Evolutionary conservation across 2,797 vertebrate species (phyloP), one percentile per base, ranked within the genome.

Genomic region (Astyanax mexicanus): DNA sequence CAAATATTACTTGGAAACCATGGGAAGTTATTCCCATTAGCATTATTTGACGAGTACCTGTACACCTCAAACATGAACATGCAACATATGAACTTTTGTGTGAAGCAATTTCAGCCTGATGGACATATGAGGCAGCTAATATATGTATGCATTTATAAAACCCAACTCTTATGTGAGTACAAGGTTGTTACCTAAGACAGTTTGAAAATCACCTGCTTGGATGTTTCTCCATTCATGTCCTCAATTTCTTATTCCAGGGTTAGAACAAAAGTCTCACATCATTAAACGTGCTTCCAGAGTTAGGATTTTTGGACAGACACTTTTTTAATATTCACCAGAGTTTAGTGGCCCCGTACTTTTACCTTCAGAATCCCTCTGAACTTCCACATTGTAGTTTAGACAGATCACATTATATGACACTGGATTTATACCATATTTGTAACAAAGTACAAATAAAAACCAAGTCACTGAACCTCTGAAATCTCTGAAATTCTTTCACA

Each of bases 381-480:
- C 10, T 21, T 35, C 4, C 27, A 49, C 64, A 35, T 13, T 67
- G 35, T 0, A 67, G 44, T 49, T 65, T 9, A 45, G 40, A 65
- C 23, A 15, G 17, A 45, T 29, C 23, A 17, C 21, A 1, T 60
- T 61, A 23, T 23, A 42, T 12, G 27, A 21, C 23, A 32, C 29
- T 32, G 29, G 29, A 65, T 65, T 25, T 25, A 65, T 21, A 6
- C 64, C 64, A 13, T 67, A 32, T 35, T 67, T 45, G 9, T 17
- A 19, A 44, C 23, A 27, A 27, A 15, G 44, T 45, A 64, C 38
- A 8, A 23, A 65, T 45, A 27, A 2, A 17, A 64, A 65, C 40
- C 62, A 44, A 65, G n/a, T 25, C 38, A 27, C 13, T 72, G 25
- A 61, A 72, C 27, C 42, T 23, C 58, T 60, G 7, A n/a, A n/a